A percentile compares a stretch with the other conserved stretches of the same genome.
These are phyloP conservation scores for Panurus biarmicus DNA, from an alignment of 2,113 vertebrate species.

Conservation along the genomic window DNA sequence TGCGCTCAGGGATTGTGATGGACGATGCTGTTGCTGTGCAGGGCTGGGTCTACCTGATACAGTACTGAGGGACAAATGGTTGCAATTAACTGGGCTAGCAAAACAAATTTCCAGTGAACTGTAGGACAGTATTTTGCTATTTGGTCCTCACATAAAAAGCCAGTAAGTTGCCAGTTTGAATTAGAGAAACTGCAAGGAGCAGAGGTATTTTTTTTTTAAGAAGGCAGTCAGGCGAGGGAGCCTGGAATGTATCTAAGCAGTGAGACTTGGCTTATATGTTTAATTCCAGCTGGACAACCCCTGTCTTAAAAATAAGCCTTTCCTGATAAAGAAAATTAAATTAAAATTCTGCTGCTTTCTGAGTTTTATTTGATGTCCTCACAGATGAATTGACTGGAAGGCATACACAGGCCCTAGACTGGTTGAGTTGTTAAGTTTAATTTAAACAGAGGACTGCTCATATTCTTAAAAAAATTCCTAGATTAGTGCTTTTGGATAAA, in stretches of 20 bases:
- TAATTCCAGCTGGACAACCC: background rate
- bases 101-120: background rate
- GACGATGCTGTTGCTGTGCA: background rate
- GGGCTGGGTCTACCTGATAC: background rate
- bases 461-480: background rate
- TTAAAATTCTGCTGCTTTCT: background rate
- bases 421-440: background rate
- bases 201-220: background rate
- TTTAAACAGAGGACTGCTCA: background rate
- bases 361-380: background rate
- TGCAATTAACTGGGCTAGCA: background rate
- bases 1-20: background rate
- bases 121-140: background rate
- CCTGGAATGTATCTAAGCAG: background rate
- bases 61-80: background rate
- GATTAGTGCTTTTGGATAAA: background rate
- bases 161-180: background rate
- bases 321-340: background rate
- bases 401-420: background rate
- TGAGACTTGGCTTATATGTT: background rate
- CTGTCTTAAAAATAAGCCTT: background rate
- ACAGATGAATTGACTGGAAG: background rate
- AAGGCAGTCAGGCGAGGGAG: fast-evolving
- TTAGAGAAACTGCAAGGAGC: background rate
- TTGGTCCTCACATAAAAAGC: background rate